Evolutionary conservation across 2,888 invertebrate species (phyloP).

Genomic region (Hirtodrosophila trivittata): DNA sequence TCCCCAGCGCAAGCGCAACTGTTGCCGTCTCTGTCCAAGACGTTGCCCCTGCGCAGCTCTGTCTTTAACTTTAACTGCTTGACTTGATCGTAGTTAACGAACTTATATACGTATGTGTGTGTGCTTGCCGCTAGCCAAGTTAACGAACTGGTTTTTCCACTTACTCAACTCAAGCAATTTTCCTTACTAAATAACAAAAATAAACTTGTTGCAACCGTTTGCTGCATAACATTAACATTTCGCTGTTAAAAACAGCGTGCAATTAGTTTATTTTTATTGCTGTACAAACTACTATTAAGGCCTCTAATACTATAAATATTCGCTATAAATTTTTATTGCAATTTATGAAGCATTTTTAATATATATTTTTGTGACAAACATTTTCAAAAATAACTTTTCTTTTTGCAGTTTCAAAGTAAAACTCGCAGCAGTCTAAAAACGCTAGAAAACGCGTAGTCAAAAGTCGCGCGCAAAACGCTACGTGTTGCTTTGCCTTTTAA

Average conservation of each 20-base stretch:
- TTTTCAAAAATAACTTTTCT: too few species aligned
- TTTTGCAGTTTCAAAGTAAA: constrained; percentile 30
- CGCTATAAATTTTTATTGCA: too few species aligned
- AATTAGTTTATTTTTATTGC: background rate
- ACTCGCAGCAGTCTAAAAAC: constrained; percentile 14
- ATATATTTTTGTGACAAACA: too few species aligned
- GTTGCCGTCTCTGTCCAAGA: constrained; percentile 39
- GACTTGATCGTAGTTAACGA: constrained; percentile 46
- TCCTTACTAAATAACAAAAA: constrained; percentile 12
- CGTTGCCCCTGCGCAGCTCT: constrained; percentile 51
- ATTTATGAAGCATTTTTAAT: too few species aligned
- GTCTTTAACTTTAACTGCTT: constrained; percentile 34
- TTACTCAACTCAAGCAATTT: constrained; percentile 35
- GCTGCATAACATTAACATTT: constrained; percentile 25
- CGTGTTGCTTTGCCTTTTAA: constrained; percentile 57
- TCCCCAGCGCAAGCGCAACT: constrained; percentile 1
- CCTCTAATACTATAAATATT: too few species aligned
- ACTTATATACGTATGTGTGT: background rate
- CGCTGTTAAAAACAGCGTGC: background rate
- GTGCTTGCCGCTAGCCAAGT: constrained; percentile 29
- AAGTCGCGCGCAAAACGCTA: constrained; percentile 48
- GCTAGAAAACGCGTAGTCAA: constrained; percentile 30
- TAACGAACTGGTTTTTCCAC: constrained; percentile 59
- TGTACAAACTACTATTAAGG: background rate
- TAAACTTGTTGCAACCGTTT: constrained; percentile 45